A percentile compares a stretch with the other conserved stretches of the same genome.
phyloP scores from a whole-genome alignment of 2,888 invertebrate genomes.

The Papilio gigon region DNA sequence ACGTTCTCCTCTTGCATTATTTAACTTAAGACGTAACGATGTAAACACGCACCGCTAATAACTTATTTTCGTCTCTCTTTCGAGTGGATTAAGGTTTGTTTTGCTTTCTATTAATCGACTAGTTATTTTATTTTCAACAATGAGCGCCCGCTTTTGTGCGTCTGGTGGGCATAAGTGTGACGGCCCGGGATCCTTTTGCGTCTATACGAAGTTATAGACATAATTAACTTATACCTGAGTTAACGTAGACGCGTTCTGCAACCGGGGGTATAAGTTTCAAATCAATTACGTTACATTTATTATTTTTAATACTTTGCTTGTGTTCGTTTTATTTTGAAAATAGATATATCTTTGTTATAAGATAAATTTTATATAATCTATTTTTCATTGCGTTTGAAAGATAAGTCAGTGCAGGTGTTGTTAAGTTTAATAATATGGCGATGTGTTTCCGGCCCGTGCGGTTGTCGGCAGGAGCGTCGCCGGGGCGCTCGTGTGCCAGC shows the following conservation, averaged over 20 bases:
- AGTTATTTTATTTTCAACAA: constrained; percentile 61
- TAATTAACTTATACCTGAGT: constrained; percentile 80
- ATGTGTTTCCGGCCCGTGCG: constrained; percentile 65
- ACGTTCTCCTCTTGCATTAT: constrained; percentile 77
- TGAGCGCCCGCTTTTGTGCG: constrained; percentile 74
- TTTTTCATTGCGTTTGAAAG: neutral
- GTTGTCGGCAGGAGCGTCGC: constrained; percentile 51
- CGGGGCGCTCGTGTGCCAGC: constrained; percentile 65
- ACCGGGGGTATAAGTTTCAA: constrained; percentile 51
- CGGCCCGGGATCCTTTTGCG: constrained; percentile 75
- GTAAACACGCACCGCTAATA: constrained; percentile 52
- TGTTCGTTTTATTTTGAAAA: neutral
- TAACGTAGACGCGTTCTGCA: constrained; percentile 59
- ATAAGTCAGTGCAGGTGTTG: constrained; percentile 27
- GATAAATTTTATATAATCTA: neutral
- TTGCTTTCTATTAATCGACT: constrained; percentile 52
- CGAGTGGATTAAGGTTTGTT: constrained; percentile 61
- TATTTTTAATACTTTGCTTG: neutral
- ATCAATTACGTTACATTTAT: neutral
- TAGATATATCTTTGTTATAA: neutral
- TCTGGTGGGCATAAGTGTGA: constrained; percentile 78
- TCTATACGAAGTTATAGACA: constrained; percentile 67
- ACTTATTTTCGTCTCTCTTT: constrained; percentile 61
- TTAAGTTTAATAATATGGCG: constrained; percentile 44
- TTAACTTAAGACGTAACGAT: constrained; percentile 56